Evolutionary conservation across 2,888 invertebrate genomes (phyloP).

Genomic region (Hecatera dysodea): DNA sequence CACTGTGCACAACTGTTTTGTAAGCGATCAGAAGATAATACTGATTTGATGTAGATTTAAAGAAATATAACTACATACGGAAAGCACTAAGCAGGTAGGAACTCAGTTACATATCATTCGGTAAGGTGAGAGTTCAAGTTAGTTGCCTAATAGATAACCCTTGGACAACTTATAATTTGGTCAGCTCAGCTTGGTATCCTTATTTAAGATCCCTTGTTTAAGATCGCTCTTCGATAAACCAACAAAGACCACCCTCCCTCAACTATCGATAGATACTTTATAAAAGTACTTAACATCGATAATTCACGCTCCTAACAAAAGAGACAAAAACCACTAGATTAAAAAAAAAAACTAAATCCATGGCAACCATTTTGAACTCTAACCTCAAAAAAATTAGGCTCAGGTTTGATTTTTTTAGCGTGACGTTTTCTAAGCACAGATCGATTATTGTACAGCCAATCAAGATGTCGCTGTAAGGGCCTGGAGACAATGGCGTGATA

Average conservation of each 20-base stretch:
- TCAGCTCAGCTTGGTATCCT: no score
- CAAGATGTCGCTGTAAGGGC: constrained; percentile 71
- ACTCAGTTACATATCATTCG: neutral
- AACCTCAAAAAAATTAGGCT: constrained; percentile 41
- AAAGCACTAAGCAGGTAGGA: neutral
- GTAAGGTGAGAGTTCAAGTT: constrained; percentile 17
- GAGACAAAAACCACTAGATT: constrained; percentile 45
- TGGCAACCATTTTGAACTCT: constrained; percentile 55
- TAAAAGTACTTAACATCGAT: constrained; percentile 57
- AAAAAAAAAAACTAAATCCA: constrained; percentile 2
- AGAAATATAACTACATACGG: constrained; percentile 17
- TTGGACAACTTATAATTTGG: neutral
- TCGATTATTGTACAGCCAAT: constrained; percentile 66
- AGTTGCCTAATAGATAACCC: neutral
- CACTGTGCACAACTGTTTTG: constrained; percentile 47
- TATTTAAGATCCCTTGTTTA: no score
- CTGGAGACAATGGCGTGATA: constrained; percentile 78
- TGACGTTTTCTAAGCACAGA: constrained; percentile 52
- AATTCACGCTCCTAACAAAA: constrained; percentile 63
- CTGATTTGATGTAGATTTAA: constrained; percentile 34
- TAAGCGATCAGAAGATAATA: constrained; percentile 50
- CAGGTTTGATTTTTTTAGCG: constrained; percentile 23
- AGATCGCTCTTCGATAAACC: constrained; percentile 7
- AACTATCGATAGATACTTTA: constrained; percentile 43
- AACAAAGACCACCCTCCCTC: constrained; percentile 39